Percentiles rank a stretch among this genome's conserved stretches.
Conservation (phyloP, 1,140 invertebrate species). For the Telenomus remus region DNA sequence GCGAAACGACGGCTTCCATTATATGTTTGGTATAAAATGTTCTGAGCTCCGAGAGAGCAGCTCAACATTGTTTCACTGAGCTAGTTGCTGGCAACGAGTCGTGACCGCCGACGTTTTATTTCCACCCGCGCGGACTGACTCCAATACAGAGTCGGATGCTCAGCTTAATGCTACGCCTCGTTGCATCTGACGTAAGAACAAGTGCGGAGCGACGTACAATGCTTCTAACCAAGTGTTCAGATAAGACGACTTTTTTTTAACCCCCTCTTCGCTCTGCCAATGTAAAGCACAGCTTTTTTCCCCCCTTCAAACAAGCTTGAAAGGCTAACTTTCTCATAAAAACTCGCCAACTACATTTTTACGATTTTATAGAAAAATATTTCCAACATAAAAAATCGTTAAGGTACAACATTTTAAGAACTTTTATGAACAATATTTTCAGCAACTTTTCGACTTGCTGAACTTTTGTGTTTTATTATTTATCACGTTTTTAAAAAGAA, state of each 20-base stretch:
- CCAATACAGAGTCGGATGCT: constrained; percentile 59
- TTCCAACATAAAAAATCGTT: too few species aligned
- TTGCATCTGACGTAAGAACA: constrained; percentile 60
- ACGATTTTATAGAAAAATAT: too few species aligned
- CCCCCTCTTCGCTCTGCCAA: not conserved
- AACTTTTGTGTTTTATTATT: too few species aligned
- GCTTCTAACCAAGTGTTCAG: constrained; percentile 56
- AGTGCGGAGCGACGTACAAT: constrained; percentile 50
- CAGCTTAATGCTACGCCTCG: constrained; percentile 59
- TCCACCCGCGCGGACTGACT: constrained; percentile 59
- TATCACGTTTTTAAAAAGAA: too few species aligned
- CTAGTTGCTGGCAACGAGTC: constrained; percentile 55
- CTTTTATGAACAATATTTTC: too few species aligned
- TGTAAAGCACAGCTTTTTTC: constrained; percentile 31
- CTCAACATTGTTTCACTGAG: constrained; percentile 49
- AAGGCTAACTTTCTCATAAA: too few species aligned
- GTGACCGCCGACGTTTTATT: constrained; percentile 59
- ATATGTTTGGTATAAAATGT: constrained; percentile 41
- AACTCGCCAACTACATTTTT: too few species aligned
- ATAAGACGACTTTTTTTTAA: constrained; percentile 50
- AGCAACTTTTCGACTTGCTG: too few species aligned
- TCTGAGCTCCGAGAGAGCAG: constrained; percentile 32
- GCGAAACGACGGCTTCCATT: constrained; percentile 48
- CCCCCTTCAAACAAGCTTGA: constrained; percentile 29
- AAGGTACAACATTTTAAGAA: too few species aligned